Evolutionary conservation across 2,888 invertebrate species (phyloP).

Genomic region (Apomyelois bistriatella): DNA sequence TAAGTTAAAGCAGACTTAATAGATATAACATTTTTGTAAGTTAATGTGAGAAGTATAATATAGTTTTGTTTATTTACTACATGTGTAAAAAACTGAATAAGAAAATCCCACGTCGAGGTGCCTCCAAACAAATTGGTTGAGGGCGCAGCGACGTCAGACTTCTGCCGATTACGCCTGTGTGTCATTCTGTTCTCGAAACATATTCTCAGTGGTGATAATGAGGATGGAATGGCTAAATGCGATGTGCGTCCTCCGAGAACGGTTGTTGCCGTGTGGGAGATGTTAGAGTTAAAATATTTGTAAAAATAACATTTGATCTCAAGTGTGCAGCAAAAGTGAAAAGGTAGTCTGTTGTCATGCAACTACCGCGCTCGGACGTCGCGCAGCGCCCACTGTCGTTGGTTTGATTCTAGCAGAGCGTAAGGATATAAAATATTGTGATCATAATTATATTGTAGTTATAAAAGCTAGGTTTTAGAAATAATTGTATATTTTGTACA

Average conservation of each 20-base stretch:
- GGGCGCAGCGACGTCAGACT: constrained; percentile 30
- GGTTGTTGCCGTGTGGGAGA: constrained; percentile 67
- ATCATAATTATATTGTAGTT: constrained; percentile 78
- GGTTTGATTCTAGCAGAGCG: constrained; percentile 56
- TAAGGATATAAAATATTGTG: constrained; percentile 78
- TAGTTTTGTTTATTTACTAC: constrained; percentile 57
- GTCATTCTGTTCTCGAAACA: constrained; percentile 28
- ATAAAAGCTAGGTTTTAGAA: constrained; percentile 69
- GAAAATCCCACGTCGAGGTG: constrained; percentile 30
- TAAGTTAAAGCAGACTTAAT: constrained; percentile 43
- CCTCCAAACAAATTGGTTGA: constrained; percentile 29
- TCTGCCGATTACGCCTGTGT: constrained; percentile 14
- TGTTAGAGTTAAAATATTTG: constrained; percentile 71
- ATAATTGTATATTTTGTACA: constrained; percentile 80
- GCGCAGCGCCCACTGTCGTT: constrained; percentile 39
- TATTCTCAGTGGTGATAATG: constrained; percentile 26
- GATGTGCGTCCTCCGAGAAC: constrained; percentile 40
- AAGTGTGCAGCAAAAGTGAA: constrained; percentile 78
- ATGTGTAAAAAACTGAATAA: constrained; percentile 26
- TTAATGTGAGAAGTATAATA: constrained; percentile 72
- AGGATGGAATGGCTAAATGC: constrained; percentile 35
- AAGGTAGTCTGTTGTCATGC: constrained; percentile 60
- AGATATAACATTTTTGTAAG: constrained; percentile 30
- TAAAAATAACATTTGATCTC: constrained; percentile 79
- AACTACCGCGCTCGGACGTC: constrained; percentile 51